phyloP scores from a whole-genome alignment of 2,113 vertebrate species.

The Piprites chloris region DNA sequence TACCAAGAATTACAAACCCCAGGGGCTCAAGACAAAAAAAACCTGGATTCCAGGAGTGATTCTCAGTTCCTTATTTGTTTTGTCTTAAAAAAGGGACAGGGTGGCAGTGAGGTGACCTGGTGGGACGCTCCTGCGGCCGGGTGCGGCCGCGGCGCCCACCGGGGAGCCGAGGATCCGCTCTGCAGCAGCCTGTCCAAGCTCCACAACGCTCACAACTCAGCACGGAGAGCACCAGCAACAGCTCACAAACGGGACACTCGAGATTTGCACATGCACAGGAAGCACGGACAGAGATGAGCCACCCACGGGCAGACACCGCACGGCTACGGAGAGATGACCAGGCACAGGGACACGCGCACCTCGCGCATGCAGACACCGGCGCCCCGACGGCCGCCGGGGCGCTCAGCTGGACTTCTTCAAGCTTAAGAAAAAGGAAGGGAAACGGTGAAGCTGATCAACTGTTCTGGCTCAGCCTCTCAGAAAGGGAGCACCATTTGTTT shows the following conservation, averaged over 20 bases:
- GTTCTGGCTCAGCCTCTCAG: conserved; percentile 52
- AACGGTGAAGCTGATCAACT: conserved; percentile 6
- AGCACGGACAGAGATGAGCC: conserved; percentile 71
- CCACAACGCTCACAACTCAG: conserved; percentile 55
- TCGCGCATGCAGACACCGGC: conserved; percentile 69
- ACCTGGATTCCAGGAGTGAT: not conserved
- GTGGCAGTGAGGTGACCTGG: conserved; percentile 24
- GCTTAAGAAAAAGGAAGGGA: conserved; percentile 15
- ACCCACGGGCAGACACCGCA: conserved; percentile 60
- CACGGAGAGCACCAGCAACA: conserved; percentile 66
- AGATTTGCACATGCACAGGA: conserved; percentile 76
- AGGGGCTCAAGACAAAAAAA: not conserved
- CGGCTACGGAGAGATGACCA: conserved; percentile 50
- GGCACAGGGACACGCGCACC: conserved; percentile 68
- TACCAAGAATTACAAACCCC: not conserved
- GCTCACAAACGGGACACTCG: conserved; percentile 53
- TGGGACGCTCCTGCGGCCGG: not conserved
- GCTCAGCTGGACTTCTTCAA: not conserved
- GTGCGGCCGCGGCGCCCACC: not conserved
- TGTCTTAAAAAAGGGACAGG: not conserved
- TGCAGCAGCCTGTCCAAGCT: conserved; percentile 10
- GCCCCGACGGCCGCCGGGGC: not conserved
- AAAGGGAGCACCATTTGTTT: conserved; percentile 35
- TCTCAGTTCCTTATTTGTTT: not conserved
- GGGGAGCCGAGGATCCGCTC: not conserved